Conservation (phyloP, 2,113 vertebrate species). For the Acanthochromis polyacanthus region DNA sequence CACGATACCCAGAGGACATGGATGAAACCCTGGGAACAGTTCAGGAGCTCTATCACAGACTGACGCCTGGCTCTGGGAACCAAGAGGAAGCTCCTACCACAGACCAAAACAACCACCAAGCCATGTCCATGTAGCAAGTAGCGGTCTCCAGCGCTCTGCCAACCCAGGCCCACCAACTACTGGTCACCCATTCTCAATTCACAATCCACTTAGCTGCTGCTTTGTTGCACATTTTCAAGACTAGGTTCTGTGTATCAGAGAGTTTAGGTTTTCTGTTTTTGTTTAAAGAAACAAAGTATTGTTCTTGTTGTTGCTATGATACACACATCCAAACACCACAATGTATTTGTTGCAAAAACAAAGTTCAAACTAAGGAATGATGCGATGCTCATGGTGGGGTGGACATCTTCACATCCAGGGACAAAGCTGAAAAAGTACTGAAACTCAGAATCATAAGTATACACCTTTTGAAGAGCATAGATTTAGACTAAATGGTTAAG, state of each 20-base stretch:
- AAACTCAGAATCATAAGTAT: background rate
- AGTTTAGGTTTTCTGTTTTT: background rate
- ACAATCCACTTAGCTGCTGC: constrained; percentile 33
- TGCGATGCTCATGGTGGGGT: background rate
- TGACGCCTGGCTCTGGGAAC: constrained; percentile 35
- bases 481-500: background rate
- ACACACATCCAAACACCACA: background rate
- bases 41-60: constrained; percentile 88
- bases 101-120: constrained; percentile 64
- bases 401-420: background rate
- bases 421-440: background rate
- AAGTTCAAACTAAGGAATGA: constrained; percentile 1
- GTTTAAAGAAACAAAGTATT: background rate
- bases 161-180: background rate
- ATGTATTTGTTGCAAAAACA: constrained; percentile 29
- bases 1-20: constrained; percentile 92
- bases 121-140: constrained; percentile 58
- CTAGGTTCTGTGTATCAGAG: background rate
- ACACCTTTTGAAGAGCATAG: background rate
- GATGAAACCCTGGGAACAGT: constrained; percentile 85
- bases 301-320: background rate
- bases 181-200: constrained; percentile 37
- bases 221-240: constrained; percentile 5
- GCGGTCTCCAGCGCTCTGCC: background rate
- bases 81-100: constrained; percentile 48